These are phyloP conservation scores for Cynopterus sphinx DNA, from an alignment of 2,797 vertebrate genomes.

Conservation along the genomic window DNA sequence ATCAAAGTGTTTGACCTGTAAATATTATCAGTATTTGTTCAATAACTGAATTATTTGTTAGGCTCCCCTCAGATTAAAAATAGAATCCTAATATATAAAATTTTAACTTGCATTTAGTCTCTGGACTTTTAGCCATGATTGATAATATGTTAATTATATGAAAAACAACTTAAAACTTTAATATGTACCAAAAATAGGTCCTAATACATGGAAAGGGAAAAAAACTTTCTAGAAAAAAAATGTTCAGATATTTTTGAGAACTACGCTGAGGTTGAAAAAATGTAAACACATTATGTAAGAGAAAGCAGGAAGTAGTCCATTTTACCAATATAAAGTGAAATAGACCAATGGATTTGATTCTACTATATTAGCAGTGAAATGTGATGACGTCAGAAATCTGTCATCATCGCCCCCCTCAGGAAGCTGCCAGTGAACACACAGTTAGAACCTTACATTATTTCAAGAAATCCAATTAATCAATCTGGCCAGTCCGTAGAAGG, in stretches of 20 bases:
- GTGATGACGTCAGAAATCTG: background rate
- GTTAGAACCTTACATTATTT: background rate
- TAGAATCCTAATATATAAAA: slow-evolving; percentile 40
- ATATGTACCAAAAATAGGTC: background rate
- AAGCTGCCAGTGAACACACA: background rate
- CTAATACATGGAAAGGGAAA: background rate
- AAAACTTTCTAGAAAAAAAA: background rate
- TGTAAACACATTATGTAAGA: background rate
- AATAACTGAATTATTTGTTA: background rate
- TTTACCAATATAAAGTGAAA: slow-evolving; percentile 18
- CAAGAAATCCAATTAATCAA: background rate
- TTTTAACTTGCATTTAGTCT: slow-evolving; percentile 24
- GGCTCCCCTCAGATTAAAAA: background rate
- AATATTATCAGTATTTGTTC: background rate
- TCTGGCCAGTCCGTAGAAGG: background rate
- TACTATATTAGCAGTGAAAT: background rate
- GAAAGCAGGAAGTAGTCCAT: background rate
- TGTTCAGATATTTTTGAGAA: slow-evolving; percentile 28
- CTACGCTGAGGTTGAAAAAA: slow-evolving; percentile 12
- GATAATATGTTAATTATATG: background rate
- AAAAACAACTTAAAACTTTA: slow-evolving; percentile 35
- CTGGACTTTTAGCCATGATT: background rate
- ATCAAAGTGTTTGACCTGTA: background rate
- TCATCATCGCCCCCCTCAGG: background rate
- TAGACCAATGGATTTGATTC: background rate